phyloP scores from a whole-genome alignment of 1,140 invertebrate genomes.

The Helicoverpa armigera region DNA sequence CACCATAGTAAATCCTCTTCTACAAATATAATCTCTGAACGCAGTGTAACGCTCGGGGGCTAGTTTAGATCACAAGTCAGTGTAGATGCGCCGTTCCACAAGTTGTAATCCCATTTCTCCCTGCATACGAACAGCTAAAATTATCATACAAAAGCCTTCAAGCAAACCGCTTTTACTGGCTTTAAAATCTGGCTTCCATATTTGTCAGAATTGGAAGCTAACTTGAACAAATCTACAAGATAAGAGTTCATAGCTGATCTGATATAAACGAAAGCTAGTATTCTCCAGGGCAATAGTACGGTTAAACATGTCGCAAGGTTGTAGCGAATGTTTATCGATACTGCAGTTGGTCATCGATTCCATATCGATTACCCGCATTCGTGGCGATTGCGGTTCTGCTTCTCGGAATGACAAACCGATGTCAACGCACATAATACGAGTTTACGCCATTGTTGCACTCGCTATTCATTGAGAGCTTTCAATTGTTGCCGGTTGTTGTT shows the following conservation, averaged over 20 bases:
- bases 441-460: conserved; percentile 22
- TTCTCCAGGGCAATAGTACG: conserved; percentile 6
- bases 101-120: no score
- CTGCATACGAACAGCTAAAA: no score
- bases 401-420: conserved; percentile 29
- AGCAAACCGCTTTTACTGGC: no score
- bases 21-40: no score
- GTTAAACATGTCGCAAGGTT: conserved; percentile 10
- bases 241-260: background rate
- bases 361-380: conserved; percentile 45
- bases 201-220: no score
- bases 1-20: no score
- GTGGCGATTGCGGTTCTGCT: conserved; percentile 45
- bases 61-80: no score
- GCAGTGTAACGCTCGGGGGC: no score
- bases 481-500: conserved; percentile 10
- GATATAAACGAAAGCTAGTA: conserved; percentile 5
- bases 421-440: conserved; percentile 12
- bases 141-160: no score
- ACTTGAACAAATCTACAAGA: no score
- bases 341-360: conserved; percentile 47
- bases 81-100: no score
- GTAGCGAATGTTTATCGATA: conserved; percentile 39
- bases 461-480: conserved; percentile 35
- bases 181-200: no score